Evolutionary conservation across 2,113 vertebrate genomes (phyloP).

Genomic region (Sporophila hypoxantha): DNA sequence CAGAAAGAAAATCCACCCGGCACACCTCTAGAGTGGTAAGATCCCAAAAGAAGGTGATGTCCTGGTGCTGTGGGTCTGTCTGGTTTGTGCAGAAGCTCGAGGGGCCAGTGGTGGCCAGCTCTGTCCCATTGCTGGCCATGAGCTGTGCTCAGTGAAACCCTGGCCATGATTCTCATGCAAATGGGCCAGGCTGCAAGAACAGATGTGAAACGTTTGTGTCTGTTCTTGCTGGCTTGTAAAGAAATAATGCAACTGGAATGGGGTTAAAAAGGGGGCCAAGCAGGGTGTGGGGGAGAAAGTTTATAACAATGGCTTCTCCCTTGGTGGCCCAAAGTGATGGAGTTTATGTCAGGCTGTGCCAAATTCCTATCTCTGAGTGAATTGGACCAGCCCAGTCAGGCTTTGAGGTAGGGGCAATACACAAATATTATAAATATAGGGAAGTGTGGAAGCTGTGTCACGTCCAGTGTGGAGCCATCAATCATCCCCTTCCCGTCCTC

Average conservation of each 20-base stretch:
- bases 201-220: constrained; percentile 96
- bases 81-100: constrained; percentile 68
- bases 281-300: constrained; percentile 42
- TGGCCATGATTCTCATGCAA: constrained; percentile 88
- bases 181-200: constrained; percentile 75
- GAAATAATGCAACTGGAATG: constrained; percentile 77
- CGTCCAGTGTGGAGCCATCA: constrained; percentile 43
- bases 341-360: constrained; percentile 48
- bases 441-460: constrained; percentile 19
- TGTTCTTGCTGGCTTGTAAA: constrained; percentile 91
- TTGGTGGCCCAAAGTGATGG: constrained; percentile 71
- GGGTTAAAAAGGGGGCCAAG: constrained; percentile 24
- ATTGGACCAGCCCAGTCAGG: neutral
- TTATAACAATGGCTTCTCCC: constrained; percentile 70
- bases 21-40: constrained; percentile 10
- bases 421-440: constrained; percentile 40
- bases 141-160: constrained; percentile 75
- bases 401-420: constrained; percentile 16
- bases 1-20: neutral
- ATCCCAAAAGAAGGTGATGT: constrained; percentile 66
- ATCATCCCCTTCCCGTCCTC: constrained; percentile 26
- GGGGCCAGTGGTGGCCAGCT: constrained; percentile 56
- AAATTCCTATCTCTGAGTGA: constrained; percentile 39
- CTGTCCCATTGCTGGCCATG: constrained; percentile 69
- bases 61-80: constrained; percentile 51